These are phyloP conservation scores for Cinara cedri DNA, from an alignment of 2,888 invertebrate species.

Conservation along the genomic window DNA sequence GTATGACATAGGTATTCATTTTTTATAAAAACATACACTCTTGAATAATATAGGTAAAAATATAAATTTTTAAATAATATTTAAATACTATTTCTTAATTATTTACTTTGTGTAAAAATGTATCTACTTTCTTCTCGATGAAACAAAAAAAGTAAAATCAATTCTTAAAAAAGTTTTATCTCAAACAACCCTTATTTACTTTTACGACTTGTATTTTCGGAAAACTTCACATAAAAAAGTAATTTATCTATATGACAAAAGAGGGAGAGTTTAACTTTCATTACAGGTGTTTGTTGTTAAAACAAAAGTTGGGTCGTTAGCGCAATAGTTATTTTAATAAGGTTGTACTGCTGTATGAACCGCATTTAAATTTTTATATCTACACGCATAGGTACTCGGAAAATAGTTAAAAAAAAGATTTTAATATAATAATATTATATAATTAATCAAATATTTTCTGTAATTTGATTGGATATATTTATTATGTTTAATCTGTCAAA, in stretches of 20 bases:
- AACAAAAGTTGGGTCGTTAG: conserved; percentile 45
- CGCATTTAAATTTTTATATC: conserved; percentile 17
- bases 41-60: neutral
- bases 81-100: neutral
- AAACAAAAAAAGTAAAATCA: conserved; percentile 18
- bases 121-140: neutral
- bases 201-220: conserved; percentile 23
- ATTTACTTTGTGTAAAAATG: neutral
- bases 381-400: neutral
- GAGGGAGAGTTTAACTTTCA: conserved; percentile 34
- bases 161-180: conserved; percentile 26
- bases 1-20: too few species aligned
- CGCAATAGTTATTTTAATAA: conserved; percentile 29
- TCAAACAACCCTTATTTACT: conserved; percentile 8
- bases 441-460: too few species aligned
- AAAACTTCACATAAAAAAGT: conserved; percentile 26
- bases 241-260: conserved; percentile 14
- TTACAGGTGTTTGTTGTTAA: conserved; percentile 47
- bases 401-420: neutral
- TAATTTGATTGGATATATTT: too few species aligned
- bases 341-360: neutral
- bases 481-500: too few species aligned
- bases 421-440: neutral
- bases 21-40: neutral
- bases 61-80: neutral